Percentiles rank a stretch among this genome's conserved stretches.
phyloP scores from a whole-genome alignment of 1,140 invertebrate species.

The Euura lappo region DNA sequence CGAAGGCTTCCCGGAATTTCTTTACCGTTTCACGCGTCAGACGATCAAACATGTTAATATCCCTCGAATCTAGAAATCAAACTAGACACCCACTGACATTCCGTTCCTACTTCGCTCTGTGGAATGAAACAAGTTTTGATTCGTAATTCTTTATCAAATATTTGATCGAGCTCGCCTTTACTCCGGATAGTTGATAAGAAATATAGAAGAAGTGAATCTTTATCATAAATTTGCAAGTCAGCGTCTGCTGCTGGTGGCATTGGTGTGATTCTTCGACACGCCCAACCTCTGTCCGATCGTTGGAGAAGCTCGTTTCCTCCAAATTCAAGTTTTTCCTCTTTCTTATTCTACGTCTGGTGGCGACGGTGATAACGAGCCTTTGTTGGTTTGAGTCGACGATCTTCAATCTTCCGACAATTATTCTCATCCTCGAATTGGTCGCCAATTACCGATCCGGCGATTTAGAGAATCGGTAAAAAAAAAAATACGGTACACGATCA shows the following conservation, averaged over 20 bases:
- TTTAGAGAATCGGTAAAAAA: background rate
- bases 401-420: too few species aligned
- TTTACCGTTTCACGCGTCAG: too few species aligned
- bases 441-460: background rate
- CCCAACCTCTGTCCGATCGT: background rate
- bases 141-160: too few species aligned
- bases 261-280: background rate
- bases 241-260: background rate
- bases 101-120: background rate
- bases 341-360: background rate
- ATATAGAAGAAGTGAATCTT: background rate
- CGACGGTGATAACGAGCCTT: background rate
- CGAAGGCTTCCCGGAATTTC: too few species aligned
- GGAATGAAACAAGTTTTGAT: background rate
- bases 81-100: too few species aligned
- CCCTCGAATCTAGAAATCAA: too few species aligned
- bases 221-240: conserved; percentile 7
- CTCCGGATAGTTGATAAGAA: background rate
- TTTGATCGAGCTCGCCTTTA: too few species aligned
- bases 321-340: background rate
- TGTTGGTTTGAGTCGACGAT: too few species aligned
- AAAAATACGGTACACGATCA: background rate
- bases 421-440: background rate
- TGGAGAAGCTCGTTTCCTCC: background rate
- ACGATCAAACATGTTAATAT: too few species aligned